Evolutionary conservation across 2,113 vertebrate genomes (phyloP).

Genomic region (Rousettus leschenaultii): DNA sequence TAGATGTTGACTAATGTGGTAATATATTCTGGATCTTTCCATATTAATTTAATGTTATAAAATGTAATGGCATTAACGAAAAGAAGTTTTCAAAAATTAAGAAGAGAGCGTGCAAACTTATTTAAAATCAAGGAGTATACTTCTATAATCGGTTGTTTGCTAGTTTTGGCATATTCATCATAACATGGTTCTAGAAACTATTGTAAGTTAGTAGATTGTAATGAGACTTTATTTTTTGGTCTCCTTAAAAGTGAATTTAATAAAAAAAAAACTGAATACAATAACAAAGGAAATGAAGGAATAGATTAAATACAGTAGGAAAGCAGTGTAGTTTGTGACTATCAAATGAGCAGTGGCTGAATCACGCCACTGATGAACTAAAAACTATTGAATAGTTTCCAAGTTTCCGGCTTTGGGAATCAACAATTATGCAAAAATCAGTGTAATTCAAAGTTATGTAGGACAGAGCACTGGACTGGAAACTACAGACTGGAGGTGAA

Average conservation of each 20-base stretch:
- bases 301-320: not conserved
- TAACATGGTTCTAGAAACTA: not conserved
- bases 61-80: conserved; percentile 8
- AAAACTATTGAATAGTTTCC: not conserved
- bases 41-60: conserved; percentile 62
- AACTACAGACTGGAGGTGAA: not conserved
- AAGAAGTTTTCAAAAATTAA: conserved; percentile 15
- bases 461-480: not conserved
- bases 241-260: not conserved
- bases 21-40: conserved; percentile 21
- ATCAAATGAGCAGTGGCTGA: not conserved
- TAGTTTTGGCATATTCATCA: not conserved
- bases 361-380: not conserved
- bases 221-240: not conserved
- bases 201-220: not conserved
- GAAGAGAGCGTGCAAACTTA: not conserved
- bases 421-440: not conserved
- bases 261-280: not conserved
- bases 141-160: not conserved
- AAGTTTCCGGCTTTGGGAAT: not conserved
- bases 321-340: not conserved
- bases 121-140: not conserved
- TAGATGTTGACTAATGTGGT: conserved; percentile 47
- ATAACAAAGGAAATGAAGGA: not conserved
- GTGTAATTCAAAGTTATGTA: not conserved